Conservation (phyloP, 2,888 invertebrate species). For the Cheilosia pagana region DNA sequence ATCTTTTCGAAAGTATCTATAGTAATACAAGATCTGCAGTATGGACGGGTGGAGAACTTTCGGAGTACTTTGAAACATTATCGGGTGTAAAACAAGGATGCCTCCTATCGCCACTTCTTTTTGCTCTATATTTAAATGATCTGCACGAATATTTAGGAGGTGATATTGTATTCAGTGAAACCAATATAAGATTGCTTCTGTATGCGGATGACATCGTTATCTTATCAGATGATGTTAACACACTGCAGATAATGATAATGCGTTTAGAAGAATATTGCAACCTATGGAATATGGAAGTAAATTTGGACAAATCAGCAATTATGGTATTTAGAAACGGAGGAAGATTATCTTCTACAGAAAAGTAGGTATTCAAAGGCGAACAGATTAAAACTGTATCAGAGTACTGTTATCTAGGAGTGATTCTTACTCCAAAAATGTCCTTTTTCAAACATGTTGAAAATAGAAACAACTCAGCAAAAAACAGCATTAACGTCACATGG, state of each 20-base stretch:
- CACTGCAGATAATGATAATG: too few species aligned
- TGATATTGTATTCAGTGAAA: neutral
- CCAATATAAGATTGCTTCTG: constrained; percentile 7
- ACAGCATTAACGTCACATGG: constrained; percentile 6
- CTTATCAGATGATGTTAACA: too few species aligned
- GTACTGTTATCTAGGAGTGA: too few species aligned
- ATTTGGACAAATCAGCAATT: too few species aligned
- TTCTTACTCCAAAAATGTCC: neutral
- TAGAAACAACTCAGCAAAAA: constrained; percentile 2
- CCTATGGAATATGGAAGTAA: too few species aligned
- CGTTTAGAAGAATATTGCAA: too few species aligned
- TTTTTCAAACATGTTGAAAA: constrained; percentile 2
- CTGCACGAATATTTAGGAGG: constrained; percentile 6
- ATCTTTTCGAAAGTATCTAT: constrained; percentile 11
- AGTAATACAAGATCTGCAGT: constrained; percentile 25
- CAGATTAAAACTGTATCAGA: too few species aligned
- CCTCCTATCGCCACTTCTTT: constrained; percentile 12
- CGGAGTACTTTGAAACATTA: constrained; percentile 2
- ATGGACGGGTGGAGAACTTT: constrained; percentile 20
- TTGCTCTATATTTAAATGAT: constrained; percentile 11
- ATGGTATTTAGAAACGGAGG: too few species aligned
- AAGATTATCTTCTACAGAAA: too few species aligned
- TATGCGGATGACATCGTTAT: constrained; percentile 2
- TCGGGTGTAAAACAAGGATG: constrained; percentile 19
- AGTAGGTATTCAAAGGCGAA: too few species aligned